These are phyloP conservation scores for Bufo bufo DNA, from an alignment of 2,113 vertebrate genomes.

Conservation along the genomic window DNA sequence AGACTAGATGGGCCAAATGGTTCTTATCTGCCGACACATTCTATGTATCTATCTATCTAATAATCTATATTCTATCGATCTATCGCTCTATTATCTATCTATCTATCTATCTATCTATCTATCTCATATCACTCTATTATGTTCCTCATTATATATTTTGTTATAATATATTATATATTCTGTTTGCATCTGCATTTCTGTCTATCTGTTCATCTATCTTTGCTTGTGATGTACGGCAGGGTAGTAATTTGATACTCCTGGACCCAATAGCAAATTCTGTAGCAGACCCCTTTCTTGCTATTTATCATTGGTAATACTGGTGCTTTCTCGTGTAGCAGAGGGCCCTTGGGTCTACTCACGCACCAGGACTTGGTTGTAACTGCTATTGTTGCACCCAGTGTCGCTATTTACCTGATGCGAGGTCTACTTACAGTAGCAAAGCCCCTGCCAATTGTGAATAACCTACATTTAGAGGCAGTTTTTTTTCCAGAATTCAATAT, in stretches of 20 bases:
- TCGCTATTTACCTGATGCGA: neutral
- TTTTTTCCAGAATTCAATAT: neutral
- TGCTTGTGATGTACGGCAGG: too few species aligned
- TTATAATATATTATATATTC: too few species aligned
- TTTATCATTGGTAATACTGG: neutral
- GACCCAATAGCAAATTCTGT: neutral
- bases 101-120: too few species aligned
- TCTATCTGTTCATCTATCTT: neutral
- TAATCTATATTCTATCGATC: too few species aligned
- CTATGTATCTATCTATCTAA: too few species aligned
- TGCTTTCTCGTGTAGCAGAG: neutral
- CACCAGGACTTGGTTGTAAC: neutral
- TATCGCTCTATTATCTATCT: too few species aligned
- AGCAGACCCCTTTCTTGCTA: neutral
- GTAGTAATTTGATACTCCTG: too few species aligned
- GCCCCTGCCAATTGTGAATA: neutral
- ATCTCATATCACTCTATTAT: too few species aligned
- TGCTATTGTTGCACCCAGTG: neutral
- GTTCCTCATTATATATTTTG: too few species aligned
- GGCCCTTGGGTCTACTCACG: neutral
- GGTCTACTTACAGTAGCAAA: neutral
- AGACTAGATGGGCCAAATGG: too few species aligned
- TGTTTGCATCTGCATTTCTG: neutral
- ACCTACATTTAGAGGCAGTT: neutral
- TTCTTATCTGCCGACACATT: too few species aligned